Evolutionary conservation across 2,797 vertebrate genomes (phyloP), one percentile per base, ranked within the genome.

Genomic region (Neosilurus hyrtlii): DNA sequence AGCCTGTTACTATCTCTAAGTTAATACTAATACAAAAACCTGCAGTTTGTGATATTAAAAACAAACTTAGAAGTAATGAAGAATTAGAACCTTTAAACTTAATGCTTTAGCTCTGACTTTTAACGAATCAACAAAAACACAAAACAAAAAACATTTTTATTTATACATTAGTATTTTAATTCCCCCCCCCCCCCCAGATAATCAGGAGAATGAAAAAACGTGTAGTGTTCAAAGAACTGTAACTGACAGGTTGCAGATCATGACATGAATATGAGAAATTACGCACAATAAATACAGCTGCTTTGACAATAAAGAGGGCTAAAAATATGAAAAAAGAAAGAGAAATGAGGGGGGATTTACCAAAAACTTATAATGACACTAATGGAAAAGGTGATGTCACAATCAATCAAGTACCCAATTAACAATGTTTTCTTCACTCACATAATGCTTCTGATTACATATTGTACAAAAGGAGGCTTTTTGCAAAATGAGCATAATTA

Each of bases 241-340:
- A 78, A 71, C 54, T 78, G 26, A 54, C 8, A 54, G 9, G 79
- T 81, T 84, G 81, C 83, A 84, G 52, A 57, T 67, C 26, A 77
- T 11, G 24, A 84, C 1, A 63, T 6, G 5, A 26, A 81, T 30
- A 76, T 75, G 59, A 76, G 54, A 51, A 70, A 82, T 20, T 26
- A 81, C 3, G 43, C 49, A 84, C 49, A 84, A 84, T 84, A 84
- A 84, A 84, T 84, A 84, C 71, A 84, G 14, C 15, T 67, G 62
- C 54, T 67, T 52, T 51, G 18, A 37, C 15, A 61, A 37, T 52
- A 30, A 11, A 30, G 11, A 15, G 61, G 3, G 22, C 30, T 62
- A 11, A 30, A 22, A 57, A 22, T 30, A 22, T 6, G 26, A 37
- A 26, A 24, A 56, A 22, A 35, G 8, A 56, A 9, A 3, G 11